A percentile compares a stretch with the other conserved stretches of the same genome.
Evolutionary conservation across 2,113 vertebrate genomes (phyloP).

Genomic region (Microtus montanus): DNA sequence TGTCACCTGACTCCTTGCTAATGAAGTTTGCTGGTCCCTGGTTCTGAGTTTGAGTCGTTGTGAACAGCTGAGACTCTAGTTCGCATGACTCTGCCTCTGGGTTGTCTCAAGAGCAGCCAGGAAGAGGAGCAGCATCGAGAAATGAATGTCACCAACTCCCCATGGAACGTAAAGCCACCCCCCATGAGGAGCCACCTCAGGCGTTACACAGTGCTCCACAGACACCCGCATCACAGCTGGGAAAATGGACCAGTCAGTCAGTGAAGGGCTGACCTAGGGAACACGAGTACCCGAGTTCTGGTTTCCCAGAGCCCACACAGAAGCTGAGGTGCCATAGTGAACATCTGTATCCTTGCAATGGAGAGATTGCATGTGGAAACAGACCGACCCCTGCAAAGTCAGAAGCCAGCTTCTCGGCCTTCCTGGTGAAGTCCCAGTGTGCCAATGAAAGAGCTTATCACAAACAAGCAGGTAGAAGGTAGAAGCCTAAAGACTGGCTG

Average conservation of each 20-base stretch:
- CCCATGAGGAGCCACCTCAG: rapidly evolving
- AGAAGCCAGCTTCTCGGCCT: not conserved
- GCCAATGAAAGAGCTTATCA: not conserved
- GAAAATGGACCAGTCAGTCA: not conserved
- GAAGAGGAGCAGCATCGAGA: not conserved
- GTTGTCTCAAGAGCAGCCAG: not conserved
- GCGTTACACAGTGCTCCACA: rapidly evolving
- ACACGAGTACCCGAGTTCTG: not conserved
- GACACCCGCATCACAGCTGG: rapidly evolving
- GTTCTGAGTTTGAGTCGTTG: rapidly evolving
- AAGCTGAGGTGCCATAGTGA: no score
- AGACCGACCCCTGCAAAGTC: rapidly evolving
- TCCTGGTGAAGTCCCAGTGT: not conserved
- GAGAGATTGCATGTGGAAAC: not conserved
- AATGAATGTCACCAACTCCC: not conserved
- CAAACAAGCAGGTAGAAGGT: not conserved
- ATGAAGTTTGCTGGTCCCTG: rapidly evolving
- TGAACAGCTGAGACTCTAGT: rapidly evolving
- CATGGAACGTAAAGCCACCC: rapidly evolving
- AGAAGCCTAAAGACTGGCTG: not conserved
- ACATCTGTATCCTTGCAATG: not conserved
- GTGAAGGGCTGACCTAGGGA: not conserved
- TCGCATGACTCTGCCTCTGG: rapidly evolving
- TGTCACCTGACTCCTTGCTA: no score
- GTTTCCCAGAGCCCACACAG: not conserved